Percentiles rank a stretch among this genome's conserved stretches.
Conservation (phyloP, 2,888 invertebrate genomes). For the Cistogaster globosa region DNA sequence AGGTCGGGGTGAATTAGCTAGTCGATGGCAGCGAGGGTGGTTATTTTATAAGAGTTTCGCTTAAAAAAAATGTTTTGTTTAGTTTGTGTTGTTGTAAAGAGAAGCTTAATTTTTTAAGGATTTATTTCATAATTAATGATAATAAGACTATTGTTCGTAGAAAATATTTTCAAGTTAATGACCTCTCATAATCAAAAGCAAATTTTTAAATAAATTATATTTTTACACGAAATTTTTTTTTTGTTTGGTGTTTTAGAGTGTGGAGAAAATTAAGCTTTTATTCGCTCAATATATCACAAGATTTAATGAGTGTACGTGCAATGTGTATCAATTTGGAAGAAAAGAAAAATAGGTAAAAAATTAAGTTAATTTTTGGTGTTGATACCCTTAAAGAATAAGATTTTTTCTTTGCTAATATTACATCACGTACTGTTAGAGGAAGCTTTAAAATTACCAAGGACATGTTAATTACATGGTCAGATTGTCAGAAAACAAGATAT, state of each 20-base stretch:
- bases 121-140: conserved; percentile 71
- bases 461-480: conserved; percentile 65
- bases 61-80: conserved; percentile 4
- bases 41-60: conserved; percentile 31
- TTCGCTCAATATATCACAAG: conserved; percentile 71
- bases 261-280: conserved; percentile 56
- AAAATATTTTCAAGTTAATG: conserved; percentile 42
- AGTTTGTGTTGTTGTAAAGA: conserved; percentile 4
- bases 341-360: conserved; percentile 8
- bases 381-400: conserved; percentile 17
- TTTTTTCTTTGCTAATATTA: not conserved
- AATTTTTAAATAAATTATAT: conserved; percentile 65
- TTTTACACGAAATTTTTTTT: conserved; percentile 48
- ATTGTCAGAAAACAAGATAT: conserved; percentile 14
- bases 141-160: conserved; percentile 53
- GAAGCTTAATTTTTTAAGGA: conserved; percentile 58
- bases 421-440: conserved; percentile 65
- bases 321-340: conserved; percentile 57
- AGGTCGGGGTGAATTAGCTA: conserved; percentile 6
- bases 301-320: conserved; percentile 70
- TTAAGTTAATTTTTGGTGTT: conserved; percentile 13
- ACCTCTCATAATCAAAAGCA: conserved; percentile 46
- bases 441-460: conserved; percentile 55
- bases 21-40: not conserved
- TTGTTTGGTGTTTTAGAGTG: conserved; percentile 3